Evolutionary conservation across 1,140 invertebrate species (phyloP).

Genomic region (Vanessa tameamea): DNA sequence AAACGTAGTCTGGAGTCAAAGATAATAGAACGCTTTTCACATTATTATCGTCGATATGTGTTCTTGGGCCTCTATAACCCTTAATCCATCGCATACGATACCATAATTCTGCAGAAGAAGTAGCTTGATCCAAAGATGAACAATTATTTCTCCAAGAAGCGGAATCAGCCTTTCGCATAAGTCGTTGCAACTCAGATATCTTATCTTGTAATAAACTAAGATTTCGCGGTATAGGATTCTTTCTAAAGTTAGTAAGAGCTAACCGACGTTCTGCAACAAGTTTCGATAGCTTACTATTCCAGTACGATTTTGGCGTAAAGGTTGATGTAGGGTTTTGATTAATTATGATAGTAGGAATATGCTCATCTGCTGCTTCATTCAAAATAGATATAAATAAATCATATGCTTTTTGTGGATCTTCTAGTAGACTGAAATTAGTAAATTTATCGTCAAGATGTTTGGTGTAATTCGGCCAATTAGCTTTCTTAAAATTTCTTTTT

Average conservation of each 20-base stretch:
- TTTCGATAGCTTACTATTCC: slow-evolving; percentile 40
- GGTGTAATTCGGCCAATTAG: slow-evolving; percentile 40
- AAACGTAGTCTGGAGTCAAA: slow-evolving; percentile 22
- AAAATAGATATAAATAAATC: slow-evolving; percentile 37
- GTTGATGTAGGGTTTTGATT: slow-evolving; percentile 24
- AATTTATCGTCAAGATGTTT: not conserved
- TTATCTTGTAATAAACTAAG: slow-evolving; percentile 36
- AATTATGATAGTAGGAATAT: slow-evolving; percentile 40
- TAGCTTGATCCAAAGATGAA: not conserved
- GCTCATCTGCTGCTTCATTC: slow-evolving; percentile 32
- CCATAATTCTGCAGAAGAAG: slow-evolving; percentile 11
- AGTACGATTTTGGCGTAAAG: slow-evolving; percentile 48
- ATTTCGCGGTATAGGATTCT: slow-evolving; percentile 49
- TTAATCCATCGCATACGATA: slow-evolving; percentile 27
- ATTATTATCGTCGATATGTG: not conserved
- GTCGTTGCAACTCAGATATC: slow-evolving; percentile 11
- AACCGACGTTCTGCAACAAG: slow-evolving; percentile 45
- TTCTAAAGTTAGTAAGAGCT: slow-evolving; percentile 43
- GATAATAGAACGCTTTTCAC: not conserved
- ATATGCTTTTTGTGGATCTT: slow-evolving; percentile 33
- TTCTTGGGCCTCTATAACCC: slow-evolving; percentile 1
- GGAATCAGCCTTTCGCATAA: not conserved
- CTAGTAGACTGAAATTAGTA: slow-evolving; percentile 4
- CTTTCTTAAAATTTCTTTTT: slow-evolving; percentile 39
- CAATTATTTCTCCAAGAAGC: slow-evolving; percentile 12